Base-by-base conservation (phyloP, 2,113 vertebrate genomes). In the Zootoca vivipara region DNA sequence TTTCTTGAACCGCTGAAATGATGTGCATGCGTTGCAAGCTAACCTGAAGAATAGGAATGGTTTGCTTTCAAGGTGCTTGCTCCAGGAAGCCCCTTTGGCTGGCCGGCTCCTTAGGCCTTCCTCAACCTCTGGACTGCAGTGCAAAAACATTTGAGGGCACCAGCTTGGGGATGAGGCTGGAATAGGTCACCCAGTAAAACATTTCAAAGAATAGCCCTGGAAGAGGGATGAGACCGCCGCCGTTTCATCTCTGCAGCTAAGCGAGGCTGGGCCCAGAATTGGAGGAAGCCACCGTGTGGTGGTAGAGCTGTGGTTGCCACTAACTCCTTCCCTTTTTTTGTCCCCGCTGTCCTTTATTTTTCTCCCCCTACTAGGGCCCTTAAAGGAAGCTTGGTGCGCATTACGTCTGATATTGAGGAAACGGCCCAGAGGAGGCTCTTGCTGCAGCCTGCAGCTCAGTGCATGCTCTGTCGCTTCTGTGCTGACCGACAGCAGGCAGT, bases 381-480 rank as follows among this genome's bases (percentile, higher is more conserved):
- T 90, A 87, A 73, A 92, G 90, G 96, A 95, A 91, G 83, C 86
- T 91, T 86, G 79, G 35, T 62, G 58, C 70, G 5, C 80, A 52
- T 52, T 33, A 3, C 89, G 92, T 89, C 92, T 86, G 85, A 35
- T 73, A 64, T 3, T 80, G 87, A 52, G 91, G 89, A 87, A 94
- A 78, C 87, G 4, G 84, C 93, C 72, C 2, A 74, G 90, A 93
- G 93, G 94, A 96, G 81, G 52, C 93, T 91, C 88, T 16, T 73
- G 56, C 82, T 3, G 22, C 95, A 88, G 94, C 92, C 93, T 85
- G 91, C 91, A 83, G 69, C 91, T 94, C 95, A 88, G 86, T 94
- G 96, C 96, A 96, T 95, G 94, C 92, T 92, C 12, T 93, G 56
- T 92, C 42, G 30, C 91, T 92, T 93, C 93, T 91, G 91, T 38